Conservation (phyloP, 2,113 vertebrate species). For the Lipophrys pholis region DNA sequence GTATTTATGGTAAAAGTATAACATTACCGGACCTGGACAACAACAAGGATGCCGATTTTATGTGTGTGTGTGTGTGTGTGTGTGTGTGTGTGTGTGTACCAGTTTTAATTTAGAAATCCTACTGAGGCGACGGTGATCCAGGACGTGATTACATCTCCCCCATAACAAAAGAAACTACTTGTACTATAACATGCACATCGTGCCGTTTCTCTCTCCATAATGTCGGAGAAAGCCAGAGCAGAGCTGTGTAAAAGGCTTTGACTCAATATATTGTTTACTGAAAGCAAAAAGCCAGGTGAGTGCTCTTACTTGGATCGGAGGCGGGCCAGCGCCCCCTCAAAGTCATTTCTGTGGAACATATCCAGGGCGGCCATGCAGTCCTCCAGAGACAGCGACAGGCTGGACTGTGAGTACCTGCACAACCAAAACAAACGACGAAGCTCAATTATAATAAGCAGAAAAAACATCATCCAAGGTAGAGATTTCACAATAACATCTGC, state of each 20-base stretch:
- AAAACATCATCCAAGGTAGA: neutral
- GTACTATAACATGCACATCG: too few relatives aligned
- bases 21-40: too few relatives aligned
- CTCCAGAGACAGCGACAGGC: conserved; percentile 89
- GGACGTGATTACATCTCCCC: too few relatives aligned
- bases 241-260: neutral
- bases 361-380: conserved; percentile 95
- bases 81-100: too few relatives aligned
- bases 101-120: too few relatives aligned
- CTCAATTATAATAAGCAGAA: neutral
- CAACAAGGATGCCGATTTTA: too few relatives aligned
- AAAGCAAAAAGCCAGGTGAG: conserved; percentile 16
- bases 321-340: conserved; percentile 90
- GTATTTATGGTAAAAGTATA: too few relatives aligned
- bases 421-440: conserved; percentile 33
- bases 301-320: conserved; percentile 89
- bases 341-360: conserved; percentile 94
- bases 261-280: neutral
- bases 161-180: too few relatives aligned
- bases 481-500: neutral
- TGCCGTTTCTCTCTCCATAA: too few relatives aligned
- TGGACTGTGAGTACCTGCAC: conserved; percentile 82
- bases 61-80: too few relatives aligned
- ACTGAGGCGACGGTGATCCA: too few relatives aligned
- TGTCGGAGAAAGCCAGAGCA: too few relatives aligned